Evolutionary conservation across 92 coral and sea anemone genomes (phyloP), one percentile per base, ranked within the genome.

Genomic region (Palythoa grandis): DNA sequence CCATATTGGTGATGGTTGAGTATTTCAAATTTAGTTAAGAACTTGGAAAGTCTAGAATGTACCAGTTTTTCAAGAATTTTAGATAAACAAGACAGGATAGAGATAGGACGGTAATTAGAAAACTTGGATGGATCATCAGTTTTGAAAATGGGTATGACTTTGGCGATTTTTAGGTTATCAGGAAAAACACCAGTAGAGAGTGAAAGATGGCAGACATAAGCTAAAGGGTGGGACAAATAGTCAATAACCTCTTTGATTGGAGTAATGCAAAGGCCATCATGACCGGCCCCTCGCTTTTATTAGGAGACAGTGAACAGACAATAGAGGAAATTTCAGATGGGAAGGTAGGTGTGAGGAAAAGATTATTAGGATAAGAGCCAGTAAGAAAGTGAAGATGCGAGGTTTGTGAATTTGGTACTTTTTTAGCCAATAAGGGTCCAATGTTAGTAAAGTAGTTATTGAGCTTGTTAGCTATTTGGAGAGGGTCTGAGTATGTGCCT

Each of bases 361-460:
- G 3, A 57, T 11, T 76, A 76, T 76, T 76, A 76, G 82, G 39
- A 76, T 76, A 76, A 57, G 38, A 15, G 54, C 74, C 63, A 53
- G 85, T 10, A 29, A 29, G 35, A 29, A 29, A 29, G 35, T 29
- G 35, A 29, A 29, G 35, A 29, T 29, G 35, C 35, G 70, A 52
- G 29, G 72, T 72, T 23, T 85, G 75, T 40, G 58, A 58, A 73
- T 67, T 54, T 37, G 56, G 88, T 29, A 53, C 74, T 73, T 85
- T 85, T 35, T 73, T 85, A 70, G 89, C 83, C 77, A 77, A 63
- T 52, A 70, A 85, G 63, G 76, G 88, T 54, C 88, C 88, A 70
- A 85, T 63, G 82, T 24, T 47, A 86, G 89, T 72, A 54, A 86
- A 66, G n/a, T 74, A 86, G 72, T 86, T 69, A 86, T 86, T 86